Evolutionary conservation across 2,888 invertebrate genomes (phyloP).

Genomic region (Amphimallon solstitiale): DNA sequence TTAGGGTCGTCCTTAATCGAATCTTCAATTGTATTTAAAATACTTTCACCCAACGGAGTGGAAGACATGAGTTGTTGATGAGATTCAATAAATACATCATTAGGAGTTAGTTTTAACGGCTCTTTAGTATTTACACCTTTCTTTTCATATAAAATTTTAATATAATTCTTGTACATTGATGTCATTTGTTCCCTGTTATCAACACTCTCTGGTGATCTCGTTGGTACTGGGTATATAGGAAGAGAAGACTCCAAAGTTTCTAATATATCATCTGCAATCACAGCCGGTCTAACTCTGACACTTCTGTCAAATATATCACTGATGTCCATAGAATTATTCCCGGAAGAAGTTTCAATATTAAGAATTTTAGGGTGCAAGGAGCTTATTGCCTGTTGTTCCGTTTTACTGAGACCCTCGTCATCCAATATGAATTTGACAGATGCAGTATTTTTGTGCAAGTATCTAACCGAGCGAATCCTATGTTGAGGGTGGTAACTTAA

Average conservation of each 20-base stretch:
- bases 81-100: conserved; percentile 4
- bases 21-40: conserved; percentile 12
- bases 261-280: conserved; percentile 47
- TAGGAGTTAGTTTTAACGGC: neutral
- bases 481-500: conserved; percentile 71
- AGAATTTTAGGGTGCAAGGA: conserved; percentile 55
- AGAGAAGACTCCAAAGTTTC: conserved; percentile 41
- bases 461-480: conserved; percentile 66
- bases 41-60: conserved; percentile 26
- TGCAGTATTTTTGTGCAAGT: conserved; percentile 68
- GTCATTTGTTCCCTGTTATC: conserved; percentile 15
- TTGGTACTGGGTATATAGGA: neutral
- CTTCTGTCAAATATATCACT: conserved; percentile 40
- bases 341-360: conserved; percentile 9
- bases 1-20: neutral
- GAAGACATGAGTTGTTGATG: conserved; percentile 29
- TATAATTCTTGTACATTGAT: conserved; percentile 26
- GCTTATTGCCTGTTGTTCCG: conserved; percentile 66
- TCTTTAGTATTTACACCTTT: conserved; percentile 33
- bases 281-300: conserved; percentile 49
- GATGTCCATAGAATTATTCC: neutral
- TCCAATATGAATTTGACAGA: conserved; percentile 68
- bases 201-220: neutral
- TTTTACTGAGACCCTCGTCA: conserved; percentile 64
- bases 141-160: conserved; percentile 35